Evolutionary conservation across 2,888 invertebrate species (phyloP).

Genomic region (Eugnorisma glareosa): DNA sequence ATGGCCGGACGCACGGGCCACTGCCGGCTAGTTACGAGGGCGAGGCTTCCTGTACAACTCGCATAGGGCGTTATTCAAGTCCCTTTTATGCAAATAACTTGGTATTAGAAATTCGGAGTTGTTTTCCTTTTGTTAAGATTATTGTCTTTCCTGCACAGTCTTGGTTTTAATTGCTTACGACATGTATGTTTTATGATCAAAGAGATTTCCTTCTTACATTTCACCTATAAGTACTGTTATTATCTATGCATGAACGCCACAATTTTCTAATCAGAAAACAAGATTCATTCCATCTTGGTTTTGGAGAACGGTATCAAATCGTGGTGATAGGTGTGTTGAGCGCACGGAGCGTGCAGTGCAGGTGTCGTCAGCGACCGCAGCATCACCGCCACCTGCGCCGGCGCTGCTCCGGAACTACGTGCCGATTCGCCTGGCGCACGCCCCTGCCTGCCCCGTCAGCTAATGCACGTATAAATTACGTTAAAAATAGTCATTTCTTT

Average conservation of each 20-base stretch:
- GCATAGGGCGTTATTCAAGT: slow-evolving; percentile 66
- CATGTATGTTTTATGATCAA: neutral
- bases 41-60: slow-evolving; percentile 79
- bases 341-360: slow-evolving; percentile 74
- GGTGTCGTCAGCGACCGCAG: slow-evolving; percentile 80
- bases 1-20: slow-evolving; percentile 80
- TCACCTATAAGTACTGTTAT: neutral
- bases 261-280: neutral
- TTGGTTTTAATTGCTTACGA: slow-evolving; percentile 11
- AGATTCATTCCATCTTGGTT: slow-evolving; percentile 6
- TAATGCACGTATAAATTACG: slow-evolving; percentile 22
- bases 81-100: slow-evolving; percentile 72
- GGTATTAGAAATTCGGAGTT: slow-evolving; percentile 57
- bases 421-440: slow-evolving; percentile 81
- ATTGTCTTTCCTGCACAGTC: neutral
- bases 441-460: slow-evolving; percentile 46
- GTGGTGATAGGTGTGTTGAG: slow-evolving; percentile 64
- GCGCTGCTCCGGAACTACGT: slow-evolving; percentile 83
- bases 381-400: slow-evolving; percentile 77
- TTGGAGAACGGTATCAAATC: slow-evolving; percentile 56
- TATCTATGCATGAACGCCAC: neutral
- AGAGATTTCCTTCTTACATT: neutral
- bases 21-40: slow-evolving; percentile 81
- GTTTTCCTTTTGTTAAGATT: slow-evolving; percentile 34
- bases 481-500: neutral